Percentiles rank a stretch among this genome's conserved stretches.
phyloP scores from a whole-genome alignment of 2,113 vertebrate species.

The Eptesicus fuscus region DNA sequence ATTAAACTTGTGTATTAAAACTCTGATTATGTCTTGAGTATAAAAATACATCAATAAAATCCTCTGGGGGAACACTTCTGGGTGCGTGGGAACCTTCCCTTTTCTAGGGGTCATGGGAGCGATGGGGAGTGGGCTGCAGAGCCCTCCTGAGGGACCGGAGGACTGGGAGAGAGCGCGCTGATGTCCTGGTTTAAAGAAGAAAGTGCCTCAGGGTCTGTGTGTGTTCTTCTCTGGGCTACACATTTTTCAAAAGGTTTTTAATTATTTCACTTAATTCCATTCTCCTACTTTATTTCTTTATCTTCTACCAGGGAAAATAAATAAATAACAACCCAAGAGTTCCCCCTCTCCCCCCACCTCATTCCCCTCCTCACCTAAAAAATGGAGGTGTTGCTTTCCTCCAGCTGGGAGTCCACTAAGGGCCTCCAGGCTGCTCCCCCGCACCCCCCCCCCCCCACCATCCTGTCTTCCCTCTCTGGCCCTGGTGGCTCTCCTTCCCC shows the following conservation, averaged over 20 bases:
- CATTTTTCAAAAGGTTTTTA: not conserved
- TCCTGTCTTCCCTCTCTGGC: not conserved
- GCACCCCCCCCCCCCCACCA: accelerated
- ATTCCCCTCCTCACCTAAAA: accelerated
- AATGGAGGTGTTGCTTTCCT: accelerated
- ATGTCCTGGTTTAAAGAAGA: not conserved
- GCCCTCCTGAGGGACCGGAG: not conserved
- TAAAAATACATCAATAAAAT: not conserved
- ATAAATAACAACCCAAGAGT: accelerated
- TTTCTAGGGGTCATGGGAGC: not conserved
- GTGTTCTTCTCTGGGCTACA: not conserved
- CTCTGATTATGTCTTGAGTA: not conserved
- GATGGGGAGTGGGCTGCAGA: accelerated
- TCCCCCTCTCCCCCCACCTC: accelerated
- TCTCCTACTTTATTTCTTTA: not conserved
- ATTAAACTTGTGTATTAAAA: not conserved
- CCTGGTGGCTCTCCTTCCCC: not conserved
- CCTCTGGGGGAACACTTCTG: not conserved
- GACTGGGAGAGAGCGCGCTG: not conserved
- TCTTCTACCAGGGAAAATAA: not conserved
- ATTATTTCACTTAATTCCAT: not conserved
- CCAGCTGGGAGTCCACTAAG: accelerated
- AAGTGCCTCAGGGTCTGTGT: no score
- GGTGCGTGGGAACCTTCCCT: not conserved
- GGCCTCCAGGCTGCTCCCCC: accelerated